phyloP scores from a whole-genome alignment of 2,888 invertebrate genomes.

The Drosophila fungiperda region DNA sequence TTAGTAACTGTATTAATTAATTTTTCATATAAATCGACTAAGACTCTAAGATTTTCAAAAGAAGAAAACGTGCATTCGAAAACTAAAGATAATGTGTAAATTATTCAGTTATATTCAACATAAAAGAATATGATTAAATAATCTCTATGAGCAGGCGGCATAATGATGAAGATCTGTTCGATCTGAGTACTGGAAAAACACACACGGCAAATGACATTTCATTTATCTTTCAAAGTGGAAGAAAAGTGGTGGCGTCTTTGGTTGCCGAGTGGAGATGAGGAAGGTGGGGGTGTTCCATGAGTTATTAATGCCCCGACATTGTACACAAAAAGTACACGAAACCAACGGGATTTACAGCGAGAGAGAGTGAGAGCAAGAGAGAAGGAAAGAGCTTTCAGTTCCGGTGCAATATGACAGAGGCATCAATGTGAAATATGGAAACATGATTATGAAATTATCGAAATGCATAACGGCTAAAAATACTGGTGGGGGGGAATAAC shows the following conservation, averaged over 20 bases:
- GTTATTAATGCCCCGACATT: conserved; percentile 56
- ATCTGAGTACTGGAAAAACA: conserved; percentile 28
- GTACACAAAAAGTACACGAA: conserved; percentile 27
- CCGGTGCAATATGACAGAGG: conserved; percentile 58
- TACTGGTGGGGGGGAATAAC: background rate
- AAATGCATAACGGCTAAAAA: conserved; percentile 12
- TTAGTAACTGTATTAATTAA: background rate
- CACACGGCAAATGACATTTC: conserved; percentile 70
- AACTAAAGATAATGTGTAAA: background rate
- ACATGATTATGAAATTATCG: conserved; percentile 78
- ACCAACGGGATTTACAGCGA: conserved; percentile 13
- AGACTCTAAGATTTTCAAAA: background rate
- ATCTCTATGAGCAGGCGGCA: background rate
- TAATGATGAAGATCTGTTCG: conserved; percentile 16
- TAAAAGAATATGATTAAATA: background rate
- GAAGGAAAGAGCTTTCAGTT: conserved; percentile 52
- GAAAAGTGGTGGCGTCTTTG: conserved; percentile 57
- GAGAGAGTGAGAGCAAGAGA: background rate
- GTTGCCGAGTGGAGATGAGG: background rate
- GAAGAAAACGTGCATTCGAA: background rate
- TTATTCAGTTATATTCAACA: background rate
- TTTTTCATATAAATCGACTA: background rate
- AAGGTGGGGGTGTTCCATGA: background rate
- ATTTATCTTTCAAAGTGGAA: conserved; percentile 59
- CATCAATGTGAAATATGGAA: conserved; percentile 73